Evolutionary conservation across 1,140 invertebrate species (phyloP).

Genomic region (Neodiprion fabricii): DNA sequence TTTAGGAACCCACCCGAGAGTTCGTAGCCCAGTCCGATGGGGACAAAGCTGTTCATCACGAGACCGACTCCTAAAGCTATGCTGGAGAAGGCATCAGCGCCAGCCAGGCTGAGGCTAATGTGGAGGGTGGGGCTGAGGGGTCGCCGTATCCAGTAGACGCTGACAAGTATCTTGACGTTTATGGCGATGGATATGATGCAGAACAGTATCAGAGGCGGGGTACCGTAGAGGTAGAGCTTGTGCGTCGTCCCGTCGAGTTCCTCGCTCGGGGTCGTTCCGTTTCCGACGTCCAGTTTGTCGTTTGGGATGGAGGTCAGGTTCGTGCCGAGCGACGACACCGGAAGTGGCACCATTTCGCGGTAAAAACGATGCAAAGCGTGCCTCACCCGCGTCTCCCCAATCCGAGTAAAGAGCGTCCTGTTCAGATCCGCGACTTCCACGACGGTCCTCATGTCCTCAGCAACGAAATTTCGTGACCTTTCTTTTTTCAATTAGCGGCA

Average conservation of each 20-base stretch:
- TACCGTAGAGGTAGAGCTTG: conserved; percentile 33
- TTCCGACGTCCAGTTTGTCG: neutral
- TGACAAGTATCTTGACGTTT: conserved; percentile 63
- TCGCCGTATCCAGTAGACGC: conserved; percentile 62
- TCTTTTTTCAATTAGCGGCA: too few species aligned
- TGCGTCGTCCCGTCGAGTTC: neutral
- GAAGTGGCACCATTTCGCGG: conserved; percentile 5
- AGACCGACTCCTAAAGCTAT: conserved; percentile 61
- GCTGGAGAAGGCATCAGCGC: conserved; percentile 66
- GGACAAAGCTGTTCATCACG: conserved; percentile 64
- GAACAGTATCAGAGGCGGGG: conserved; percentile 48
- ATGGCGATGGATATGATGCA: conserved; percentile 61
- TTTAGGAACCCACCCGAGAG: conserved; percentile 26
- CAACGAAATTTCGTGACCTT: too few species aligned
- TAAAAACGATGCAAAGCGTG: conserved; percentile 13
- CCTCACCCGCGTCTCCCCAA: neutral
- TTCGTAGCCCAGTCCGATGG: conserved; percentile 31
- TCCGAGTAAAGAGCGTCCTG: neutral
- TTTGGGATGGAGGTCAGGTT: neutral
- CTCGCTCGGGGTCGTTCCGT: neutral
- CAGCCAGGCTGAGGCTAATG: conserved; percentile 67
- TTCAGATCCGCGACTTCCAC: neutral
- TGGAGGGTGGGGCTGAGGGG: conserved; percentile 66
- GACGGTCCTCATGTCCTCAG: too few species aligned
- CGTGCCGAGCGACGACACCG: neutral